phyloP scores from a whole-genome alignment of 2,113 vertebrate genomes.

The Ardeotis arabs region DNA sequence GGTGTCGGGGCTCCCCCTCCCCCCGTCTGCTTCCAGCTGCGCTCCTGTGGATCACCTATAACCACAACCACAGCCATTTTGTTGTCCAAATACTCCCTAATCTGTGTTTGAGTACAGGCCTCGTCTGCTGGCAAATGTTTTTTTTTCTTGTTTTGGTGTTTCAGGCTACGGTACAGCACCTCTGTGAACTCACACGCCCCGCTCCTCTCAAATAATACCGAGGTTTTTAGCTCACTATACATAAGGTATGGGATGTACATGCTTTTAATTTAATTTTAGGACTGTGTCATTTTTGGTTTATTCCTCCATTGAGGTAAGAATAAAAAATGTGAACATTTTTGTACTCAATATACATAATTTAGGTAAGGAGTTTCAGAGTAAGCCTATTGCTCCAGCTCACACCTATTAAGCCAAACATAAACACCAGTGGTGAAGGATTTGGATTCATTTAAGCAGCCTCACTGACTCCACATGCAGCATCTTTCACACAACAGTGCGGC shows the following conservation, averaged over 20 bases:
- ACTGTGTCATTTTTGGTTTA: not conserved
- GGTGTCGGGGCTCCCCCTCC: not conserved
- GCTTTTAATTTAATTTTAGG: not conserved
- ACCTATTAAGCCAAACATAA: not conserved
- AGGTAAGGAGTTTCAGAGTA: not conserved
- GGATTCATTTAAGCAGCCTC: not conserved
- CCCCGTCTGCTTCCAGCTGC: not conserved
- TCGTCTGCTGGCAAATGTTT: not conserved
- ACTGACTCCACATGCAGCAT: not conserved
- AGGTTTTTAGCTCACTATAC: not conserved
- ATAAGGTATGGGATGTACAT: rapidly evolving
- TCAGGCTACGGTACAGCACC: not conserved
- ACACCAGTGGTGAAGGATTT: not conserved
- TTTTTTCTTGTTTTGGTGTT: not conserved
- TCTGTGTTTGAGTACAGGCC: not conserved
- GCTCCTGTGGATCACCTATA: not conserved
- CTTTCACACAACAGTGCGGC: not conserved
- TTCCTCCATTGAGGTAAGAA: not conserved
- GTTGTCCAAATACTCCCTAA: not conserved
- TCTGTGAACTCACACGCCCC: not conserved
- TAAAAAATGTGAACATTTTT: not conserved
- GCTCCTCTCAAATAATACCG: not conserved
- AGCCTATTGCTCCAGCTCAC: not conserved
- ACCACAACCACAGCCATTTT: slow-evolving; percentile 55
- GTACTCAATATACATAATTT: rapidly evolving